A percentile compares a stretch with the other conserved stretches of the same genome.
Conservation (phyloP, 2,888 invertebrate genomes). For the Mesorhabditis belari region DNA sequence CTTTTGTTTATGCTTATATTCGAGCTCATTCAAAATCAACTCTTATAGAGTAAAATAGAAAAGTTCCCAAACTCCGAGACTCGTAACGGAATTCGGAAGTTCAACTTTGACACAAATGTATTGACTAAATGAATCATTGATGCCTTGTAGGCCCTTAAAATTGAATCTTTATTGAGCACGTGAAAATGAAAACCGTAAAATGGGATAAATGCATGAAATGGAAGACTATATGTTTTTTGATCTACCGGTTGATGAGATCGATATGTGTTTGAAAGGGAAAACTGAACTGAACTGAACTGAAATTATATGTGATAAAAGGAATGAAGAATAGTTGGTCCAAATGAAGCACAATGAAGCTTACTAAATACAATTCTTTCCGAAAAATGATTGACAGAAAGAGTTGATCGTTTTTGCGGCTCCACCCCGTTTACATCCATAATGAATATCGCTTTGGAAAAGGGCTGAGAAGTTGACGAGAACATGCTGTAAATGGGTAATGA, state of each 20-base stretch:
- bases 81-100: too few species aligned
- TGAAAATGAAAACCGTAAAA: not conserved
- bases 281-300: not conserved
- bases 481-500: too few species aligned
- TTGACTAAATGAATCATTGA: too few species aligned
- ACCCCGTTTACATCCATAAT: slow-evolving; percentile 25
- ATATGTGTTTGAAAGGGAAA: not conserved
- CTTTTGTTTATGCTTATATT: too few species aligned
- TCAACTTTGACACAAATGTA: too few species aligned
- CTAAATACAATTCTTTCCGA: slow-evolving; percentile 26
- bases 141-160: too few species aligned
- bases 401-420: slow-evolving; percentile 20
- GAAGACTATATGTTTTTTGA: not conserved
- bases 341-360: not conserved
- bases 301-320: not conserved
- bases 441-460: slow-evolving; percentile 17
- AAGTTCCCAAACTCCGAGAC: too few species aligned
- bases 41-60: too few species aligned
- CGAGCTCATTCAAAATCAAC: too few species aligned
- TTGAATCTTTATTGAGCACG: not conserved
- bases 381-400: slow-evolving; percentile 19
- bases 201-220: not conserved
- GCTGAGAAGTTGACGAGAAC: slow-evolving; percentile 18
- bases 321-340: not conserved
- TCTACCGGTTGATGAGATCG: not conserved